Percentiles rank a stretch among this genome's conserved stretches.
These are phyloP conservation scores for Drosophila sproati DNA, from an alignment of 1,140 invertebrate genomes.

Conservation along the genomic window DNA sequence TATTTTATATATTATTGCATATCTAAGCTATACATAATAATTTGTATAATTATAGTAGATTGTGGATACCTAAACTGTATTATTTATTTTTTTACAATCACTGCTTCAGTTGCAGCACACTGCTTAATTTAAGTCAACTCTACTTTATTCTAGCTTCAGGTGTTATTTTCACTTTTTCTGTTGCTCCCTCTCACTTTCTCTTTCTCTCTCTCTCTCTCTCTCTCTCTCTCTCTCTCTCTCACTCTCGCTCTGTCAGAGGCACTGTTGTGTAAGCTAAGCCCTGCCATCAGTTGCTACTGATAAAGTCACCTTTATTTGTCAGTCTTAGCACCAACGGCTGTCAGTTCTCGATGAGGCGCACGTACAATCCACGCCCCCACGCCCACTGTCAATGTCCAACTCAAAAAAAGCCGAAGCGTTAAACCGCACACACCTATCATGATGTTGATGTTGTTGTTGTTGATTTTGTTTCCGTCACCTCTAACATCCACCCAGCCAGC, in stretches of 20 bases:
- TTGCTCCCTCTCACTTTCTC: not conserved
- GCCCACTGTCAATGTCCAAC: conserved; percentile 17
- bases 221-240: conserved; percentile 26
- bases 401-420: conserved; percentile 64
- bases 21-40: too few species aligned
- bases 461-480: conserved; percentile 52
- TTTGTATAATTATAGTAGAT: too few species aligned
- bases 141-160: conserved; percentile 6
- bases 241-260: not conserved
- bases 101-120: not conserved
- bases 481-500: conserved; percentile 17
- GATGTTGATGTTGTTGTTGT: conserved; percentile 44
- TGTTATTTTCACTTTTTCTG: not conserved
- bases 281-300: conserved; percentile 58
- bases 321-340: conserved; percentile 66
- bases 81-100: too few species aligned
- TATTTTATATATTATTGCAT: too few species aligned
- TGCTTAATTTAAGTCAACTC: not conserved
- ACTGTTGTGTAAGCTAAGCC: conserved; percentile 39
- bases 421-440: conserved; percentile 80
- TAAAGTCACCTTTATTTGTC: conserved; percentile 82
- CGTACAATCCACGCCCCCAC: conserved; percentile 52
- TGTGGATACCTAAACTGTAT: too few species aligned
- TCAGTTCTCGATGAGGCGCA: conserved; percentile 50
- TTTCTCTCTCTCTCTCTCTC: conserved; percentile 21